Base-by-base conservation (phyloP, 92 coral and sea anemone genomes). In the Plumapathes pennacea region DNA sequence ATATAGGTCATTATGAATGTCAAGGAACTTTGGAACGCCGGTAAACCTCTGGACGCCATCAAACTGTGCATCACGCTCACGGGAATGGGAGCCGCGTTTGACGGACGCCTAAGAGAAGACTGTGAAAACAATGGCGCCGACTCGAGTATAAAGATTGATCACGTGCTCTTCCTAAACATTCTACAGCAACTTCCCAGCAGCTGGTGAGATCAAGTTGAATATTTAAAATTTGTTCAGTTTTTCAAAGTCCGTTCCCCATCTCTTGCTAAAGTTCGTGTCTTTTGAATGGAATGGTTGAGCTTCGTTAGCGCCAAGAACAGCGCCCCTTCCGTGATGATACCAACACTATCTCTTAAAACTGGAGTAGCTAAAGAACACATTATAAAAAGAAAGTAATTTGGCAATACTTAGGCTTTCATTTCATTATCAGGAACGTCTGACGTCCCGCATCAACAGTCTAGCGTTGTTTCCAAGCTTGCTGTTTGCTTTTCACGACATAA, bases 111-210 rank as follows among this genome's bases (percentile, higher is more conserved):
- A 41, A 60, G 46, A 5, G 32, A 59, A 1, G 65, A 32, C 10
- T 28, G 40, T 3, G 27, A 12, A 15, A 4, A 14, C 6, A 49
- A 19, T n/a, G 8, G 44, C 9, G 49, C 68, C 25, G 25, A 42
- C 37, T 21, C 41, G n/a, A 50, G 29, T 8, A 50, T 50, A 9
- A 17, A 32, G 28, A 62, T 67, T 50, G 95, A 86, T 42, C 65
- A 64, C 34, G 85, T 85, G 4, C 77, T 86, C 70, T 86, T 86
- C 33, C 83, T 86, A 1, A 86, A 86, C 39, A 82, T 82, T 25
- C 68, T 86, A 33, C 95, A 71, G 38, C 95, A 86, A 58, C 62
- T 86, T 25, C 95, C 89, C 5, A 67, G 67, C 31, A 52, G 75
- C 3, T 62, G 95, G 95, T 86, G 25, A 62, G 76, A 26, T 4